These are phyloP conservation scores for Planiliza haematocheilus DNA, from an alignment of 2,113 vertebrate genomes.

Conservation along the genomic window DNA sequence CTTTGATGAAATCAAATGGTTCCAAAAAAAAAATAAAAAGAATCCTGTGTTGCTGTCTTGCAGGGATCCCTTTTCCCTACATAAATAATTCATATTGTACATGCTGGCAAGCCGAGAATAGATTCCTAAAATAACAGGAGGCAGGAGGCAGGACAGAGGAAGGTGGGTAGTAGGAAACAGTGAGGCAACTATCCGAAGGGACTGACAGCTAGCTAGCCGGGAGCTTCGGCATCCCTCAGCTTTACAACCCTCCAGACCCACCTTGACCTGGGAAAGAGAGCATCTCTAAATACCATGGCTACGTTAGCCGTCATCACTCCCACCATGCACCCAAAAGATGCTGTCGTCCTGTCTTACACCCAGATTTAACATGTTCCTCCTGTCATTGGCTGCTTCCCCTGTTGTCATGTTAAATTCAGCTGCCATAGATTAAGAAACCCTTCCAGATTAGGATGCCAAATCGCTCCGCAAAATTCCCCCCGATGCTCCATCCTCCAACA, in stretches of 20 bases:
- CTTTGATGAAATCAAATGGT: constrained; percentile 69
- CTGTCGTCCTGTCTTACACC: constrained; percentile 29
- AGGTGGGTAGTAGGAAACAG: constrained; percentile 28
- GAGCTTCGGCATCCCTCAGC: constrained; percentile 42
- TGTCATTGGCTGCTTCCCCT: constrained; percentile 41
- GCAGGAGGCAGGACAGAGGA: constrained; percentile 37
- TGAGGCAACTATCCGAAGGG: constrained; percentile 38
- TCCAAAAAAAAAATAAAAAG: constrained; percentile 49
- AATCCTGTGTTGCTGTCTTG: constrained; percentile 62
- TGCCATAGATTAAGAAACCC: constrained; percentile 54
- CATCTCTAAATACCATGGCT: constrained; percentile 39
- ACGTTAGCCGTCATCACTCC: constrained; percentile 41
- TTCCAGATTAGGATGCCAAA: constrained; percentile 60
- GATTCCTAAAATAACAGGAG: constrained; percentile 76
- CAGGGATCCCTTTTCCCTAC: constrained; percentile 74
- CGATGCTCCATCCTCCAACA: constrained; percentile 23
- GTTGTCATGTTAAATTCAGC: constrained; percentile 48
- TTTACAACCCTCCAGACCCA: constrained; percentile 43
- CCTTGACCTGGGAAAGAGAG: constrained; percentile 54
- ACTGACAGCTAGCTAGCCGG: constrained; percentile 54
- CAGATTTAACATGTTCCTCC: constrained; percentile 50
- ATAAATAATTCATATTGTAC: constrained; percentile 80
- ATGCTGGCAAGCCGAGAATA: constrained; percentile 71
- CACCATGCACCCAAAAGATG: constrained; percentile 34
- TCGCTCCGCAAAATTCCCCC: constrained; percentile 29